Percentiles rank a stretch among this genome's conserved stretches.
These are phyloP conservation scores for Epizoanthus ramosus DNA, from an alignment of 92 coral and sea anemone genomes.

Conservation along the genomic window DNA sequence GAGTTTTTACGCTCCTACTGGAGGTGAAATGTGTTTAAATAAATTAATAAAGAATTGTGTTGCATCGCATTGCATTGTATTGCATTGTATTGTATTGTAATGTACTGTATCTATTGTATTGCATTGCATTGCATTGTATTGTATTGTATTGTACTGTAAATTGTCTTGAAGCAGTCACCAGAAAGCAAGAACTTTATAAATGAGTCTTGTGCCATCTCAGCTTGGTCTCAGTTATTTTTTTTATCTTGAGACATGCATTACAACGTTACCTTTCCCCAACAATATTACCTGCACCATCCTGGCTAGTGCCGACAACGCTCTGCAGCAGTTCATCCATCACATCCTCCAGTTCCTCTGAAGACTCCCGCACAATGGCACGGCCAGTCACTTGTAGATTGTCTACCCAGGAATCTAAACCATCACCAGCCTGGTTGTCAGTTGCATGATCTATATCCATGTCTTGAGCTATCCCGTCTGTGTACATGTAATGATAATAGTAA, in stretches of 20 bases:
- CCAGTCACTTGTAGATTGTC: slow-evolving; percentile 73
- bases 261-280: background rate
- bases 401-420: slow-evolving; percentile 48
- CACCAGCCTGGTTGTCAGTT: slow-evolving; percentile 57
- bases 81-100: no score
- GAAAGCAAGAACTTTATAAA: no score
- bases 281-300: slow-evolving; percentile 64
- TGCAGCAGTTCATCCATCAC: slow-evolving; percentile 83
- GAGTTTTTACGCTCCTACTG: no score
- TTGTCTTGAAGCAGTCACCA: no score
- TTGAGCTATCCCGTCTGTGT: slow-evolving; percentile 41
- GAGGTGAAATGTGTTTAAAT: no score
- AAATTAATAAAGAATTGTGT: no score
- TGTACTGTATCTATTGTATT: no score
- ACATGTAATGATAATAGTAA: background rate
- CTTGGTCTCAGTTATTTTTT: background rate
- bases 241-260: background rate
- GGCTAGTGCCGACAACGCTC: slow-evolving; percentile 62
- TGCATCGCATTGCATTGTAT: no score
- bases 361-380: slow-evolving; percentile 75
- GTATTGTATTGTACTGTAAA: no score
- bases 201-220: no score
- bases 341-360: slow-evolving; percentile 64
- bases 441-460: slow-evolving; percentile 49
- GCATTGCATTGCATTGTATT: no score